These are phyloP conservation scores for Rostratula benghalensis DNA, from an alignment of 2,113 vertebrate species.

Conservation along the genomic window DNA sequence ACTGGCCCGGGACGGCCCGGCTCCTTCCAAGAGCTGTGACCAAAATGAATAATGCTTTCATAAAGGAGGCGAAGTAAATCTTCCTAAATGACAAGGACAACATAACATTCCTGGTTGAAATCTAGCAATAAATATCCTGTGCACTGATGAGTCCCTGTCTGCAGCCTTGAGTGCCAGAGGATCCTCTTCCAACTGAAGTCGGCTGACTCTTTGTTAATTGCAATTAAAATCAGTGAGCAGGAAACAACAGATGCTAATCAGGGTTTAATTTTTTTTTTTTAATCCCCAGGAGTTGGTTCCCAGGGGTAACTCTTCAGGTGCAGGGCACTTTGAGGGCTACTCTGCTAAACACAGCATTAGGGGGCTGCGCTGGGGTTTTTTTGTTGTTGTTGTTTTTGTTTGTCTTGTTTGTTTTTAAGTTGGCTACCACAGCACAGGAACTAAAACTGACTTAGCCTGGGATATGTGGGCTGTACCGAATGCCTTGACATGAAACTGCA, in stretches of 20 bases:
- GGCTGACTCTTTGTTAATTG: neutral
- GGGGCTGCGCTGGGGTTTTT: neutral
- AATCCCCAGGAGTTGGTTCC: neutral
- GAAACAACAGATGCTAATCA: conserved; percentile 33
- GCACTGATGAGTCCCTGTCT: neutral
- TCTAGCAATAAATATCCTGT: neutral
- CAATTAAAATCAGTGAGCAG: conserved; percentile 22
- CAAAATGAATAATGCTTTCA: neutral
- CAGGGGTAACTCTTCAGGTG: neutral
- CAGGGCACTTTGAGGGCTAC: neutral
- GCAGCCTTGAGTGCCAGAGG: neutral
- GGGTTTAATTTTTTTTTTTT: neutral
- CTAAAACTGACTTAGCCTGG: neutral
- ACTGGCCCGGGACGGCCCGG: neutral
- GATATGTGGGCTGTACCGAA: neutral
- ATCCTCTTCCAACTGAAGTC: neutral
- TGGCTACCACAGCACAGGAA: neutral
- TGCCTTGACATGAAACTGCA: neutral
- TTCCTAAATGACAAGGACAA: conserved; percentile 20
- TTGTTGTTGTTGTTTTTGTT: neutral
- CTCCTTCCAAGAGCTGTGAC: conserved; percentile 10
- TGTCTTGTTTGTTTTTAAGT: neutral
- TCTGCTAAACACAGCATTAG: accelerated
- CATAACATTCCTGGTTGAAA: neutral
- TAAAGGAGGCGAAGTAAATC: conserved; percentile 18